Evolutionary conservation across 2,888 invertebrate species (phyloP).

Genomic region (Craniophora ligustri): DNA sequence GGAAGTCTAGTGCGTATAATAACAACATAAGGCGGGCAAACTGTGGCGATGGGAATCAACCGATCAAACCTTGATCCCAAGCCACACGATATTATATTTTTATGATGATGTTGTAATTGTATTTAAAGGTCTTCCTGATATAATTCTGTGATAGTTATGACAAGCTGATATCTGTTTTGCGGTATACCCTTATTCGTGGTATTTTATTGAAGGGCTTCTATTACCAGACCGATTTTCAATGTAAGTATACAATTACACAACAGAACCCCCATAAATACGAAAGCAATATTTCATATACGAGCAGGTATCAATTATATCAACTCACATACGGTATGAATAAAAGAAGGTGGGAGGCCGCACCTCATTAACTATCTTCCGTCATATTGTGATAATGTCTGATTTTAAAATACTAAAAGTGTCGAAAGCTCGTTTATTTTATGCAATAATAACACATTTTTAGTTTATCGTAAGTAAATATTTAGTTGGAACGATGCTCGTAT

Average conservation of each 20-base stretch:
- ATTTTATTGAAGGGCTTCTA: conserved; percentile 4
- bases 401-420: conserved; percentile 61
- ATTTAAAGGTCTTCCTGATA: conserved; percentile 9
- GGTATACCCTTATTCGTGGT: conserved; percentile 5
- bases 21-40: conserved; percentile 41
- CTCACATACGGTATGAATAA: conserved; percentile 18
- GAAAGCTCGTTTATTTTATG: conserved; percentile 60
- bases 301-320: conserved; percentile 6
- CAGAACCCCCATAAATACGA: conserved; percentile 3
- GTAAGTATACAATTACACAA: conserved; percentile 17
- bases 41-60: conserved; percentile 27
- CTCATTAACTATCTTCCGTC: conserved; percentile 39
- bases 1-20: conserved; percentile 43
- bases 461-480: conserved; percentile 69
- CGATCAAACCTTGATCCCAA: conserved; percentile 33
- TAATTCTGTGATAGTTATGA: conserved; percentile 6
- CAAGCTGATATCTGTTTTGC: background rate
- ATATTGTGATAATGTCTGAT: conserved; percentile 58
- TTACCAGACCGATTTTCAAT: conserved; percentile 2
- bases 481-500: conserved; percentile 66
- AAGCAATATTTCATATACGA: conserved; percentile 5
- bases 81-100: conserved; percentile 29
- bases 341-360: conserved; percentile 13
- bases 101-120: conserved; percentile 16
- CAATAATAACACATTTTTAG: conserved; percentile 67